Conservation (phyloP, 2,797 vertebrate genomes). For the Bovichtus diacanthus region DNA sequence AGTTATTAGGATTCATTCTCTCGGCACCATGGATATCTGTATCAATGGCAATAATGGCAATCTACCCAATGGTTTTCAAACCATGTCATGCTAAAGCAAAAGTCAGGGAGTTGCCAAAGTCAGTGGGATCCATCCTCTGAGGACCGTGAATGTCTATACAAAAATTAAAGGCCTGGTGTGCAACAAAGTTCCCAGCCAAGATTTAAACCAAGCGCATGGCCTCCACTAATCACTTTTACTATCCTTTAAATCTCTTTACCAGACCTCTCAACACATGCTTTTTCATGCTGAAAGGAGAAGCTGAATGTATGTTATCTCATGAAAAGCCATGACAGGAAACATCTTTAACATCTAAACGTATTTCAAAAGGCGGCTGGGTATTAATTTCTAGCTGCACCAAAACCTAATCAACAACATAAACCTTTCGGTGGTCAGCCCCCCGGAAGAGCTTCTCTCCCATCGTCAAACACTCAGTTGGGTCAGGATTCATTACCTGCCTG, state of each 20-base stretch:
- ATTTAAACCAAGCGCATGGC: too few species aligned
- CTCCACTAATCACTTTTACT: slow-evolving; percentile 16
- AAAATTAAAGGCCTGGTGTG: too few species aligned
- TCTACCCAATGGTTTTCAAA: background rate
- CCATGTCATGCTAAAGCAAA: background rate
- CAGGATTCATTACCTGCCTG: slow-evolving; percentile 54
- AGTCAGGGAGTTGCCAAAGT: background rate
- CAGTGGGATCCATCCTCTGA: background rate
- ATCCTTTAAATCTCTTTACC: slow-evolving; percentile 24
- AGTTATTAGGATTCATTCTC: background rate
- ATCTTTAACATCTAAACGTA: slow-evolving; percentile 14
- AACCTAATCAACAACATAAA: slow-evolving; percentile 49
- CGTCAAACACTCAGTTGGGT: slow-evolving; percentile 39
- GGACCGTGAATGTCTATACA: background rate
- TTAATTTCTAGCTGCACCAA: slow-evolving; percentile 10
- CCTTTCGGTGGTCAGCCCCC: slow-evolving; percentile 18
- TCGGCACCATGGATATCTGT: background rate
- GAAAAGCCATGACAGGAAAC: slow-evolving; percentile 13
- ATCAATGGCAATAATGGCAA: too few species aligned
- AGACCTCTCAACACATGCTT: slow-evolving; percentile 12
- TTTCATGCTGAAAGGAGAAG: slow-evolving; percentile 14
- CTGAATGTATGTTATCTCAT: slow-evolving; percentile 1
- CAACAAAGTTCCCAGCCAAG: too few species aligned
- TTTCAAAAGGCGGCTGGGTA: slow-evolving; percentile 3
- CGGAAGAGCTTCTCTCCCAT: slow-evolving; percentile 1